Percentiles rank a stretch among this genome's conserved stretches.
These are phyloP conservation scores for Balaenoptera acutorostrata DNA, from an alignment of 2,113 vertebrate species.

Conservation along the genomic window DNA sequence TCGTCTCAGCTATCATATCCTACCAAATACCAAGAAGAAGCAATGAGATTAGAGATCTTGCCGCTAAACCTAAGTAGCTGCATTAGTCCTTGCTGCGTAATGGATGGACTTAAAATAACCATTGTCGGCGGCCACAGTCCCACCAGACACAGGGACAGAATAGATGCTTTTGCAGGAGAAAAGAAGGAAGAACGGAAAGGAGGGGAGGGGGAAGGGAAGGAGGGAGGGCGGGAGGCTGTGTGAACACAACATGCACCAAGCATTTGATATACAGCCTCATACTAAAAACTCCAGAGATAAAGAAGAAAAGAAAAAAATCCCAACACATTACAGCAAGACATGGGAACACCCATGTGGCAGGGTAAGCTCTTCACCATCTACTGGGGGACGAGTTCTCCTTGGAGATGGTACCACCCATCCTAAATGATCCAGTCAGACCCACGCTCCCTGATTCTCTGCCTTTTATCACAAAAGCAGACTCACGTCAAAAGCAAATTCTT, in stretches of 20 bases:
- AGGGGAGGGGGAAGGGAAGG: fast-evolving
- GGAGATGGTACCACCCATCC: not conserved
- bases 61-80: not conserved
- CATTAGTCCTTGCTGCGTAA: not conserved
- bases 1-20: not conserved
- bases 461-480: not conserved
- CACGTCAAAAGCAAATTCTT: not conserved
- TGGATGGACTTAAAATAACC: not conserved
- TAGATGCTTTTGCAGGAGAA: fast-evolving
- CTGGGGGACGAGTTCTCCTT: not conserved
- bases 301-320: not conserved
- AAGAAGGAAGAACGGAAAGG: fast-evolving
- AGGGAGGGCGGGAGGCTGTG: fast-evolving
- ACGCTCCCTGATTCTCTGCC: too few species aligned
- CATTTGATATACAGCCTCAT: fast-evolving
- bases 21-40: not conserved
- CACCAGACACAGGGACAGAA: not conserved
- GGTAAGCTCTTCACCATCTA: not conserved
- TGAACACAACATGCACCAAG: fast-evolving
- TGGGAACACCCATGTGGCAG: not conserved
- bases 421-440: not conserved
- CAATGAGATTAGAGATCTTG: conserved; percentile 8
- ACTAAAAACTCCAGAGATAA: too few species aligned
- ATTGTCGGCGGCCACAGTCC: fast-evolving
- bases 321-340: fast-evolving